Evolutionary conservation across 1,140 invertebrate genomes (phyloP).

Genomic region (Drosophila pseudoobscura): DNA sequence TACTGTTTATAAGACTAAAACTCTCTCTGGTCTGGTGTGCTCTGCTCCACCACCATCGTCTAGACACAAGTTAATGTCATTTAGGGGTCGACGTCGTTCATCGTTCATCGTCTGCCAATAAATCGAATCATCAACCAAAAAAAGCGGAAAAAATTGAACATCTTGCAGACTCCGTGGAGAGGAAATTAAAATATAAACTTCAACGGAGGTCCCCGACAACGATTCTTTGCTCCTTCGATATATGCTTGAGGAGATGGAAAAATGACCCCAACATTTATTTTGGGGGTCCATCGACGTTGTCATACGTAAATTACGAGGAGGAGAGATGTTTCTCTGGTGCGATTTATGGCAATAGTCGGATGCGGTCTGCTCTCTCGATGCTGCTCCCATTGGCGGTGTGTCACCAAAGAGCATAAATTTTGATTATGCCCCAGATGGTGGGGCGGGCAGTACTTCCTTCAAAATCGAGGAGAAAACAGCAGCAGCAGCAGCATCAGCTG

Average conservation of each 20-base stretch:
- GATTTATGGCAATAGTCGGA: conserved; percentile 67
- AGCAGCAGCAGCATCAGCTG: conserved; percentile 70
- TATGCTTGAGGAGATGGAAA: conserved; percentile 24
- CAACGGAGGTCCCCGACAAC: background rate
- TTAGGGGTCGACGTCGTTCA: conserved; percentile 29
- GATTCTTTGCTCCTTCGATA: conserved; percentile 25
- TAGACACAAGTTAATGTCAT: conserved; percentile 75
- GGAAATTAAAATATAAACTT: conserved; percentile 72
- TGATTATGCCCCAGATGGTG: conserved; percentile 61
- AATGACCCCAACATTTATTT: conserved; percentile 74
- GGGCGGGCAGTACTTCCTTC: conserved; percentile 2
- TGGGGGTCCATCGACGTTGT: conserved; percentile 51
- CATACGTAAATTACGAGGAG: conserved; percentile 68
- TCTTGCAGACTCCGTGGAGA: conserved; percentile 39
- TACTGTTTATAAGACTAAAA: too few relatives aligned
- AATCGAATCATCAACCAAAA: conserved; percentile 59
- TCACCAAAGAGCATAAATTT: conserved; percentile 68
- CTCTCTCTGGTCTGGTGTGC: background rate
- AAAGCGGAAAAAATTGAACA: conserved; percentile 24
- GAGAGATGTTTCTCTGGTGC: conserved; percentile 19
- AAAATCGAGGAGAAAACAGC: conserved; percentile 49
- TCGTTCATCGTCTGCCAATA: conserved; percentile 62
- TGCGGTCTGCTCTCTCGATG: conserved; percentile 20
- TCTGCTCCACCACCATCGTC: conserved; percentile 28
- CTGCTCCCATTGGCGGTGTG: conserved; percentile 36